A percentile compares a stretch with the other conserved stretches of the same genome.
Conservation (phyloP, 2,888 invertebrate species). For the Eupsilia transversa region DNA sequence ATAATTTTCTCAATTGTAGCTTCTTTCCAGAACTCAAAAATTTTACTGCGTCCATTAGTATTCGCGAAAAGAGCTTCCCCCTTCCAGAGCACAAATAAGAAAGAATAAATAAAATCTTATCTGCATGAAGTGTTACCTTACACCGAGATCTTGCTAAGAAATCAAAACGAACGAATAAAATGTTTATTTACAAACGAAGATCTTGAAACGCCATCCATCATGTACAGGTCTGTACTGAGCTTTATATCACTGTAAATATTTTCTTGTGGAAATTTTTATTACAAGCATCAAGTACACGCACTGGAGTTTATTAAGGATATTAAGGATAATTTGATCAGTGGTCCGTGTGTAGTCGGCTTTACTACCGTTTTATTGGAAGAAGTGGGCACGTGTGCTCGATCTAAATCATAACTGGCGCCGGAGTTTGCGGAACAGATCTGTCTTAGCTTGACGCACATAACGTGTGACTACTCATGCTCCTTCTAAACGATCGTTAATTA, state of each 20-base stretch:
- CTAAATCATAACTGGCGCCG: slow-evolving; percentile 70
- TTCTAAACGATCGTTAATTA: slow-evolving; percentile 46
- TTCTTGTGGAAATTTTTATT: slow-evolving; percentile 67
- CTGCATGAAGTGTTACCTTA: slow-evolving; percentile 66
- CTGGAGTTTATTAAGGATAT: slow-evolving; percentile 64
- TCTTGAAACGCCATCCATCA: slow-evolving; percentile 52
- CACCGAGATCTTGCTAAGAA: slow-evolving; percentile 61
- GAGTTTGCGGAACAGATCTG: slow-evolving; percentile 57
- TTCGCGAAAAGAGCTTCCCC: slow-evolving; percentile 39
- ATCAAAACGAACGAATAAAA: slow-evolving; percentile 62
- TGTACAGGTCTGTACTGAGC: slow-evolving; percentile 42
- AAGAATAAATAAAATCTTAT: slow-evolving; percentile 58
- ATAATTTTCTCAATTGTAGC: too few species aligned
- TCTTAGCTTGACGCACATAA: slow-evolving; percentile 57
- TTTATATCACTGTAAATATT: slow-evolving; percentile 63
- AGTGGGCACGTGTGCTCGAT: slow-evolving; percentile 70
- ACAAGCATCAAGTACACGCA: slow-evolving; percentile 53
- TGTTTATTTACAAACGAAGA: slow-evolving; percentile 61
- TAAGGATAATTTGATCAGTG: slow-evolving; percentile 67
- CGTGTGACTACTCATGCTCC: slow-evolving; percentile 46
- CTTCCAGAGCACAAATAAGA: slow-evolving; percentile 46
- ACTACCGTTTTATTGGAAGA: slow-evolving; percentile 71
- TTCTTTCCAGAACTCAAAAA: slow-evolving; percentile 7
- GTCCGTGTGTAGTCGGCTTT: slow-evolving; percentile 66
- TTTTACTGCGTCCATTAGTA: slow-evolving; percentile 29